Base-by-base conservation (phyloP, 2,888 invertebrate species). In the Agrochola lychnidis region DNA sequence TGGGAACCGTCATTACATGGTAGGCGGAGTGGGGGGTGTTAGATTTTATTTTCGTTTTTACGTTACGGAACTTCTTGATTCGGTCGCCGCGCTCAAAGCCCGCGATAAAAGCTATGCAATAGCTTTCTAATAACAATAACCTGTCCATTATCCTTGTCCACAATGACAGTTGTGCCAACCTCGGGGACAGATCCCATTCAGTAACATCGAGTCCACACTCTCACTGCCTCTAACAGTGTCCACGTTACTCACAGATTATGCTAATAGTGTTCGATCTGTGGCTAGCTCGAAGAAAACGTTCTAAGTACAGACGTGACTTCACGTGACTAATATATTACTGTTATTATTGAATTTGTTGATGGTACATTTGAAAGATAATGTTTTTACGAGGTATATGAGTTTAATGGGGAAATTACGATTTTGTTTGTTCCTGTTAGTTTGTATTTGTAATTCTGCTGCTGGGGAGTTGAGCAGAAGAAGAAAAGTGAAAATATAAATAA, bases 381-480 rank as follows among this genome's bases (percentile, higher is more conserved):
- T 78, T 78, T 61, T 76, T 51, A 59, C n/a, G 42, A 30, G 51
- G 7, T 48, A 16, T 76, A 30, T 64, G 30, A 76, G n/a, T 59
- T 76, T 59, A 51, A 78, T 78, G 78, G 36, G n/a, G 40, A 42
- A 59, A 51, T 78, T 69, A 69, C 70, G 59, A 59, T 59, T 78
- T 30, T 78, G 69, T 59, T 78, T 78, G n/a, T 64, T 25, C n/a
- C 42, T n/a, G n/a, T 64, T n/a, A n/a, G 2, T 25, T 64, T 0
- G 9, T 64, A 25, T 64, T 22, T 62, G 7, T 63, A 40, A n/a
- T 40, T 30, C 30, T 30, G 30, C 30, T 30, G 30, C 30, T 30
- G 30, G 30, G 30, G 30, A 30, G 30, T 30, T 30, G 30, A 30
- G 30, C 30, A 30, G 30, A 30, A 30, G 30, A 30, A 30, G 30